Conservation (phyloP, 1,140 invertebrate species). For the Achatina immaculata region DNA sequence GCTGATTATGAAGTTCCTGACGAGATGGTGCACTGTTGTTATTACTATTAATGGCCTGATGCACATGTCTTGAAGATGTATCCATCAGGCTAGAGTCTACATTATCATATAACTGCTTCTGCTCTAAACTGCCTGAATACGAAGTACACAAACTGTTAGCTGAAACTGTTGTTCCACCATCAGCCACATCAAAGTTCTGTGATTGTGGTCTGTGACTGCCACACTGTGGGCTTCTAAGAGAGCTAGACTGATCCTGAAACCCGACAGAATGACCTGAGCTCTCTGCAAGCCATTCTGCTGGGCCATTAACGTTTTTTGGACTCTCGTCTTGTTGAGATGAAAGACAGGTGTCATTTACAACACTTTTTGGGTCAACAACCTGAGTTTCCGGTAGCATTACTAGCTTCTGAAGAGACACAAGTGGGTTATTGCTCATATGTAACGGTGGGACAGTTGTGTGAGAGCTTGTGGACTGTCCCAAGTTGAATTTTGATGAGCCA, state of each 20-base stretch:
- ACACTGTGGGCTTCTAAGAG: constrained; percentile 27
- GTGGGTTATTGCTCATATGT: constrained; percentile 49
- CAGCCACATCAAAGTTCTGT: not conserved
- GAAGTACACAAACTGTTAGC: not conserved
- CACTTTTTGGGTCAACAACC: constrained; percentile 68
- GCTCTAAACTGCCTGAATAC: not conserved
- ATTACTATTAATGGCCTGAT: not conserved
- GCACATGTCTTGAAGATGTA: not conserved
- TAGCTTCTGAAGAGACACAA: constrained; percentile 67
- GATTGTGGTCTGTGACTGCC: not conserved
- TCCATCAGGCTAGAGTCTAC: not conserved
- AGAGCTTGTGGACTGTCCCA: not conserved
- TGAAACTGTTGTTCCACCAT: not conserved
- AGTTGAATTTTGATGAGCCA: not conserved
- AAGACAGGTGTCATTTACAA: constrained; percentile 64
- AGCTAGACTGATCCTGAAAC: constrained; percentile 27
- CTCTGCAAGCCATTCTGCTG: constrained; percentile 53
- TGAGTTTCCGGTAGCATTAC: constrained; percentile 67
- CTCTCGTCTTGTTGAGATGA: constrained; percentile 47
- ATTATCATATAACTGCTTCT: not conserved
- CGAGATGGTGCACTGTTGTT: not conserved
- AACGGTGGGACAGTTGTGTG: not conserved
- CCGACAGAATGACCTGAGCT: constrained; percentile 46
- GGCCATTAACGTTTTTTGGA: constrained; percentile 65
- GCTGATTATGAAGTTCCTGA: not conserved